A percentile compares a stretch with the other conserved stretches of the same genome.
Conservation (phyloP, 2,888 invertebrate species). For the Artemia sp. region DNA sequence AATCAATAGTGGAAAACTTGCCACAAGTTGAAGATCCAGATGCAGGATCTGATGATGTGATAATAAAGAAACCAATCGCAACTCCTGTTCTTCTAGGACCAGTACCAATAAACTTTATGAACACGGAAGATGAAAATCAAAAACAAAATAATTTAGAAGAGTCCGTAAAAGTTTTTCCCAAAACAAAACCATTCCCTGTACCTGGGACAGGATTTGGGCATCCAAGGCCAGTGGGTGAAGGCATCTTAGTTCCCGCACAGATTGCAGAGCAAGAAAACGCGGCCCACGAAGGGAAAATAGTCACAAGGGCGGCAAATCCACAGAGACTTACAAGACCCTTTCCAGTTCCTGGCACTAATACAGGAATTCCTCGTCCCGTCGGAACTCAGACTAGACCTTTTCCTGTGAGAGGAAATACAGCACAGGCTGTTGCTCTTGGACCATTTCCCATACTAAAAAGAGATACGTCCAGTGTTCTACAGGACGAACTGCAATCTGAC, state of each 20-base stretch:
- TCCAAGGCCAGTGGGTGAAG: neutral
- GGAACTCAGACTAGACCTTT: too few relatives aligned
- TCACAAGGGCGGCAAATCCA: too few relatives aligned
- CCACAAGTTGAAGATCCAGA: conserved; percentile 6
- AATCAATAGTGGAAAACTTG: neutral
- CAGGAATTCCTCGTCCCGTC: neutral
- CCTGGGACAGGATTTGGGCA: conserved; percentile 11
- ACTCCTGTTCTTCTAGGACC: conserved; percentile 1
- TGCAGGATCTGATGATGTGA: neutral
- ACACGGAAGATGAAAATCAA: neutral
- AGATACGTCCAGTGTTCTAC: too few relatives aligned
- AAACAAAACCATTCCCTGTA: conserved; percentile 13
- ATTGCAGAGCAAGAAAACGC: too few relatives aligned
- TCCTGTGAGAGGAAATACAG: too few relatives aligned
- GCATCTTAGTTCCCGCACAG: too few relatives aligned
- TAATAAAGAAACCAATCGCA: neutral
- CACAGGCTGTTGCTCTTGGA: neutral
- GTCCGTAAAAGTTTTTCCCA: neutral
- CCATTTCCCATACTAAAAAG: too few relatives aligned
- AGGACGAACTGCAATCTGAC: too few relatives aligned
- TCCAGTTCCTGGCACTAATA: neutral
- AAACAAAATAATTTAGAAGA: neutral
- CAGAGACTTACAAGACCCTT: neutral
- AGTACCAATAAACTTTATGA: neutral
- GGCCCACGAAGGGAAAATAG: too few relatives aligned